A percentile compares a stretch with the other conserved stretches of the same genome.
phyloP scores from a whole-genome alignment of 1,140 invertebrate species.

The Chrysoperla carnea region DNA sequence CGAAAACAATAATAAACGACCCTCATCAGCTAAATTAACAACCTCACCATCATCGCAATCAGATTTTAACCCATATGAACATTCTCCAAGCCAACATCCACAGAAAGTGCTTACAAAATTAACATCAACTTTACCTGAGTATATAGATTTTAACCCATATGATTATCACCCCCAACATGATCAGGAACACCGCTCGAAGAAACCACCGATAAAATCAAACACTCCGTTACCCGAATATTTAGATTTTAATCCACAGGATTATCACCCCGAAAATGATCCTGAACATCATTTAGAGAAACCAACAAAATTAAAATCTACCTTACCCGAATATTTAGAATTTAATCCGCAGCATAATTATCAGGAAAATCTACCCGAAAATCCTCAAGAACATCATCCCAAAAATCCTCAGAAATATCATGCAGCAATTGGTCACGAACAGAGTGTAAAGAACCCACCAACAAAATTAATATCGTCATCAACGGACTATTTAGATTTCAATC shows the following conservation, averaged over 20 bases:
- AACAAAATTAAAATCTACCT: not conserved
- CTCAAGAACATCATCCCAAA: constrained; percentile 3
- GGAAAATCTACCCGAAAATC: constrained; percentile 9
- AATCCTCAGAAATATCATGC: not conserved
- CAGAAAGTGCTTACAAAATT: too few relatives aligned
- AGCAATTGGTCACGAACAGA: not conserved
- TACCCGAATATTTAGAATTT: constrained; percentile 5
- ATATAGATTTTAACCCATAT: too few relatives aligned
- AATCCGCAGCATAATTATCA: constrained; percentile 7
- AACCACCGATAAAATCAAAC: too few relatives aligned
- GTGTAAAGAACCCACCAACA: constrained; percentile 1
- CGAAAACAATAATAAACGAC: too few relatives aligned
- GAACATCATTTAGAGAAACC: too few relatives aligned
- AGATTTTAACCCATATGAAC: too few relatives aligned
- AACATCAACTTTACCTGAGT: too few relatives aligned
- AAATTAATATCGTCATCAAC: not conserved
- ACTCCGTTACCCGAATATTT: constrained; percentile 2
- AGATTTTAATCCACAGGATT: constrained; percentile 5
- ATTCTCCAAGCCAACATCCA: too few relatives aligned
- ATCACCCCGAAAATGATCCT: constrained; percentile 11
- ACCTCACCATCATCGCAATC: too few relatives aligned
- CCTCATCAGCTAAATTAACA: too few relatives aligned
- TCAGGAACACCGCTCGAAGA: too few relatives aligned
- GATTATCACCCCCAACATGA: too few relatives aligned
- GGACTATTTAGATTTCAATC: not conserved